These are phyloP conservation scores for Noctua fimbriata DNA, from an alignment of 2,888 invertebrate species.

Conservation along the genomic window DNA sequence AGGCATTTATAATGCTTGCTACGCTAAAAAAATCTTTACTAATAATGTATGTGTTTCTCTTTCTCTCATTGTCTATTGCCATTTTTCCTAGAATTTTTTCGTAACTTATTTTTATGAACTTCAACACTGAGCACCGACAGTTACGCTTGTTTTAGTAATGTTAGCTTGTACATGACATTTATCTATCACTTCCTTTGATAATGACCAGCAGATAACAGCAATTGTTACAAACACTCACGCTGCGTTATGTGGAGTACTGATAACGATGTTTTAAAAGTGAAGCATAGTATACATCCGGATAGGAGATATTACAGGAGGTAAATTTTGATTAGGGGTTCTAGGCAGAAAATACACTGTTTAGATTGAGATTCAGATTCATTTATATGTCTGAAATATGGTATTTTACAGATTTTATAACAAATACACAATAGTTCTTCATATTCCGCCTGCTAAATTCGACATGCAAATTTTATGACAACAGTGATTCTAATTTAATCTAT, in stretches of 20 bases:
- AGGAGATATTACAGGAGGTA: background rate
- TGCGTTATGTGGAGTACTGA: constrained; percentile 43
- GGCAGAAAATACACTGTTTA: background rate
- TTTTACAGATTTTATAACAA: too few relatives aligned
- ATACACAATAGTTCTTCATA: too few relatives aligned
- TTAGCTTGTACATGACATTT: constrained; percentile 47
- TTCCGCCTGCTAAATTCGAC: too few relatives aligned
- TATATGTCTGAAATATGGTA: too few relatives aligned
- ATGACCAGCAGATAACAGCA: constrained; percentile 60
- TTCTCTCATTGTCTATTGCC: background rate
- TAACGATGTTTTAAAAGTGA: constrained; percentile 44
- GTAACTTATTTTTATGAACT: background rate
- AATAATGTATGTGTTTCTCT: background rate
- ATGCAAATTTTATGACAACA: too few relatives aligned
- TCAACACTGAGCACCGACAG: background rate
- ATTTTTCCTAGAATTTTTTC: background rate
- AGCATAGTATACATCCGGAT: constrained; percentile 18
- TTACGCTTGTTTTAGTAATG: constrained; percentile 16
- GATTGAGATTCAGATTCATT: too few relatives aligned
- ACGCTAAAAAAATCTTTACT: background rate
- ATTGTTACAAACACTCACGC: constrained; percentile 51
- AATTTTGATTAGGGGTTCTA: background rate
- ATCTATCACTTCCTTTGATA: constrained; percentile 67
- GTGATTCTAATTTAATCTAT: too few relatives aligned
- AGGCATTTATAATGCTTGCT: too few relatives aligned